Evolutionary conservation across 2,888 invertebrate genomes (phyloP).

Genomic region (Loripinus fragilis): DNA sequence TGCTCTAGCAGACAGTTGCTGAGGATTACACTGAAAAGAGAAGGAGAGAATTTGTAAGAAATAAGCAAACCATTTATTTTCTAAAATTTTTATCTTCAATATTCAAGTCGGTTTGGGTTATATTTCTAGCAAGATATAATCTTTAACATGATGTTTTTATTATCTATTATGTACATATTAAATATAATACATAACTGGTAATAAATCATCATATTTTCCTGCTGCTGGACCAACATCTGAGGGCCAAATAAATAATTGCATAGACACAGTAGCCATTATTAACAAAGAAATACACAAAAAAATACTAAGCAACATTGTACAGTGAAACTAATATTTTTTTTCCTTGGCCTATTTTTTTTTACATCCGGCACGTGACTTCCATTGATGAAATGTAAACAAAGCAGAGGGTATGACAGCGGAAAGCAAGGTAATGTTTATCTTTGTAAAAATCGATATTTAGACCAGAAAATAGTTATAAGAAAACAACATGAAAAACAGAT

Average conservation of each 20-base stretch:
- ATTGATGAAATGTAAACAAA: slow-evolving; percentile 10
- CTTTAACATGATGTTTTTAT: no score
- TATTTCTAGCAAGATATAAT: no score
- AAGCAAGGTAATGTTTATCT: background rate
- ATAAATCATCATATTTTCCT: no score
- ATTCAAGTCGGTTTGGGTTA: no score
- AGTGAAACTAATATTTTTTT: slow-evolving; percentile 1
- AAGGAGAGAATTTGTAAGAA: no score
- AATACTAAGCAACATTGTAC: background rate
- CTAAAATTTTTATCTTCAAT: no score
- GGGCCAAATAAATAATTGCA: background rate
- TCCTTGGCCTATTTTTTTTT: background rate
- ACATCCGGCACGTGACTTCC: background rate
- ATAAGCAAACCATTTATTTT: no score
- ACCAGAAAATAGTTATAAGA: background rate
- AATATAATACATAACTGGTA: no score
- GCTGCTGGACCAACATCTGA: background rate
- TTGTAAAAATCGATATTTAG: background rate
- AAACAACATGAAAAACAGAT: background rate
- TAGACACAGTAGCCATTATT: background rate
- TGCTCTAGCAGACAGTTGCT: background rate
- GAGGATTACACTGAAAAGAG: slow-evolving; percentile 17
- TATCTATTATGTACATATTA: no score
- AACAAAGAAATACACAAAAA: background rate
- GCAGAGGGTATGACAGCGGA: background rate